These are phyloP conservation scores for Rhorus exstirpatorius DNA, from an alignment of 2,888 invertebrate species.

Conservation along the genomic window DNA sequence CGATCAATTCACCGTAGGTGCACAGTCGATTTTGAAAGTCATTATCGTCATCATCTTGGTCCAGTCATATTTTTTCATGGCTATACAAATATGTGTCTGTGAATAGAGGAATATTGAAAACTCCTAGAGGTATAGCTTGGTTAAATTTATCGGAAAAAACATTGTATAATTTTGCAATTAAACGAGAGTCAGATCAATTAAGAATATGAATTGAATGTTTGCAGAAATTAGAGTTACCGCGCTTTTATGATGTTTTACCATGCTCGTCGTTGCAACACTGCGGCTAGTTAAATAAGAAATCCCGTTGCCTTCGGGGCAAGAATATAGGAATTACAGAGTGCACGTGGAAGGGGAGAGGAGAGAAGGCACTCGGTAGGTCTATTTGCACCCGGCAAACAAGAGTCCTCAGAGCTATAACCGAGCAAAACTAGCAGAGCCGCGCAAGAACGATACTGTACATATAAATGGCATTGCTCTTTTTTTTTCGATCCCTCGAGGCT, in stretches of 20 bases:
- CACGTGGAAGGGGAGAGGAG: constrained; percentile 7
- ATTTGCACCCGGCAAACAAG: constrained; percentile 67
- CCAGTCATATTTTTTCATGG: too few relatives aligned
- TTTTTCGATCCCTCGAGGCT: constrained; percentile 48
- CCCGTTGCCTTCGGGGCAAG: constrained; percentile 34
- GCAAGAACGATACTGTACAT: constrained; percentile 18
- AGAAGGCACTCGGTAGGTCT: constrained; percentile 52
- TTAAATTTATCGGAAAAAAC: not conserved
- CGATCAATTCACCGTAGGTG: not conserved
- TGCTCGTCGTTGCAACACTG: constrained; percentile 29
- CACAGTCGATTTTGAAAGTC: too few relatives aligned
- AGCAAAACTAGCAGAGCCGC: constrained; percentile 19
- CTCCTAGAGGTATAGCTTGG: not conserved
- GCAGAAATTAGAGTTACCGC: constrained; percentile 9
- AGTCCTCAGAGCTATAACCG: constrained; percentile 53
- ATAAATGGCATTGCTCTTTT: constrained; percentile 57
- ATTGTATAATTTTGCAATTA: constrained; percentile 8
- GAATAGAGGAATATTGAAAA: not conserved
- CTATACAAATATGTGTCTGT: too few relatives aligned
- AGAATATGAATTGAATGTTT: constrained; percentile 21
- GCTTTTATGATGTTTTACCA: constrained; percentile 38
- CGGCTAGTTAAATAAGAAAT: constrained; percentile 60
- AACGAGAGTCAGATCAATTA: constrained; percentile 22
- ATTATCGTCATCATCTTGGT: too few relatives aligned
- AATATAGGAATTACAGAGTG: constrained; percentile 42